phyloP scores from a whole-genome alignment of 2,888 invertebrate genomes.

The Xanthia togata region DNA sequence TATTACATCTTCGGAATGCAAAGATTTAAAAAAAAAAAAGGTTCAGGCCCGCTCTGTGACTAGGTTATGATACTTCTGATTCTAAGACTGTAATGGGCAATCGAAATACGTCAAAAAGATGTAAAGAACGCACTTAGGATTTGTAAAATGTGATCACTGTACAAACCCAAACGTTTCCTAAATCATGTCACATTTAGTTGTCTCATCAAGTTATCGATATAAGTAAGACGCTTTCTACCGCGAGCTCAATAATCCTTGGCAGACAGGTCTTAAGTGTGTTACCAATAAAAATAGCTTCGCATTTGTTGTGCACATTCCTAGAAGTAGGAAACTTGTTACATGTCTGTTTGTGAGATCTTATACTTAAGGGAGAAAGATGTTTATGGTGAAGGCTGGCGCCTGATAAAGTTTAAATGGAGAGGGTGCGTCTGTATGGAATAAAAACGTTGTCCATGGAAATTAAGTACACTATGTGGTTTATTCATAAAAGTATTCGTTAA shows the following conservation, averaged over 20 bases:
- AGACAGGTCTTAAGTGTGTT: constrained; percentile 51
- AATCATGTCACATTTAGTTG: constrained; percentile 14
- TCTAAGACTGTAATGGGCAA: too few relatives aligned
- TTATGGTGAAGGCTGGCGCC: neutral
- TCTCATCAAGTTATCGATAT: constrained; percentile 11
- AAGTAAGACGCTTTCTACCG: constrained; percentile 58
- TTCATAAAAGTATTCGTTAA: neutral
- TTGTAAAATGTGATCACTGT: neutral
- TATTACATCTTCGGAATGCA: neutral
- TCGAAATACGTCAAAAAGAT: neutral
- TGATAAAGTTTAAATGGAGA: neutral
- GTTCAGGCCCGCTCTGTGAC: neutral
- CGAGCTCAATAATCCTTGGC: constrained; percentile 49
- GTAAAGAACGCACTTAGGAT: too few relatives aligned
- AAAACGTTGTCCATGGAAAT: neutral
- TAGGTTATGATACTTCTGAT: neutral
- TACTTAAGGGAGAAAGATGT: neutral
- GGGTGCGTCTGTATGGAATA: neutral
- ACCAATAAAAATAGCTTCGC: constrained; percentile 51
- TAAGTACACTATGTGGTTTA: neutral
- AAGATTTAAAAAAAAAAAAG: constrained; percentile 1
- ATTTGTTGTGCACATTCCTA: constrained; percentile 45
- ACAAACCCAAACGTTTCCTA: neutral
- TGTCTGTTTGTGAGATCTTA: neutral
- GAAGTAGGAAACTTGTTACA: neutral